Evolutionary conservation across 2,797 vertebrate species (phyloP), one percentile per base, ranked within the genome.

Genomic region (Artibeus lituratus): DNA sequence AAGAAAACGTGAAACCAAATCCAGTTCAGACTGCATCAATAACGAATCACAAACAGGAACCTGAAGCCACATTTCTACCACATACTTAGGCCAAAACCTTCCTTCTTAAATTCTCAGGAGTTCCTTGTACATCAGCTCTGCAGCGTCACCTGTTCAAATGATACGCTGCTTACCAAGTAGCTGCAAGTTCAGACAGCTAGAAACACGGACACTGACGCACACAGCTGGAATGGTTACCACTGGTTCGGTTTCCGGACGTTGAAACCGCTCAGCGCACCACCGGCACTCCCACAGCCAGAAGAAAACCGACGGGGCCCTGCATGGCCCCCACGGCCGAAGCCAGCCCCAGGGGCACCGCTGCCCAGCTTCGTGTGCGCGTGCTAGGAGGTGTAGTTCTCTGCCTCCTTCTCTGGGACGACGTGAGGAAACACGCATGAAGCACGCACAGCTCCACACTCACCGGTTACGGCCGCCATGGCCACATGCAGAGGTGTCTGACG

Each of bases 1-100:
- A 91, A 77, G 49, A 74, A 90, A 91, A 76, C 15, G 21, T 77
- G 78, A 83, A 73, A 87, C 19, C 18, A 69, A 81, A 90, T 81
- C 29, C 70, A 22, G 55, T 49, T 86, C 47, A 19, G 3, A 87
- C 11, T 70, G 37, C 51, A 22, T 76, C 3, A 53, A 67, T 44
- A 93, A 91, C n/a, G 80, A 95, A 85, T 67, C 16, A 32, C 11
- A 91, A 84, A 96, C 24, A 5, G 73, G 4, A 94, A 84, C 49
- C 49, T 29, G 2, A 44, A 24, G 35, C 65, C 53, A 74, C 29
- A 88, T 1, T 49, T 72, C 32, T 35, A 22, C 12, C 12, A 35
- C 1, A 42, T n/a, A 14, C 19, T 22, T 57, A 22, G 5, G 10
- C 19, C 39, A 93, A 84, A 42, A 53, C 1, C 11, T 35, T 49